Evolutionary conservation across 92 coral and sea anemone genomes (phyloP).

Genomic region (Parazoanthus swiftii): DNA sequence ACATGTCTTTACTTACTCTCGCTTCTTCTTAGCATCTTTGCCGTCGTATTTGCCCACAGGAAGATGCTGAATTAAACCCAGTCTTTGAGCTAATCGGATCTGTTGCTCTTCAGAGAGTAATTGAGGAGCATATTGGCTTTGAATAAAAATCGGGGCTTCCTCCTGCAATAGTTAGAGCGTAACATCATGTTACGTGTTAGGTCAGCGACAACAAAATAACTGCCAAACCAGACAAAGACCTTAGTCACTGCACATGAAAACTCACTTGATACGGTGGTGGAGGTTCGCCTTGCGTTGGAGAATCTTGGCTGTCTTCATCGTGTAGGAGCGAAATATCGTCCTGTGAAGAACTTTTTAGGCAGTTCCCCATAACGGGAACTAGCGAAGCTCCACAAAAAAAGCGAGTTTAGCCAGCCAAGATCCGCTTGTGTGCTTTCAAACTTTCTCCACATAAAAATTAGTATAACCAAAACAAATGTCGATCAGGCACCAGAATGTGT

Average conservation of each 20-base stretch:
- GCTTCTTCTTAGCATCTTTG: constrained; percentile 81
- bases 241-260: neutral
- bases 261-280: constrained; percentile 99
- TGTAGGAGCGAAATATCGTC: constrained; percentile 97
- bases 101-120: constrained; percentile 97
- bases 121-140: constrained; percentile 98
- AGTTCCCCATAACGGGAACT: constrained; percentile 97
- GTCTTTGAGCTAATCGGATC: constrained; percentile 96
- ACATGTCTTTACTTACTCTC: constrained; percentile 81
- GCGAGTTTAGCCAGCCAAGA: constrained; percentile 40
- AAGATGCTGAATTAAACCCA: constrained; percentile 94
- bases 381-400: constrained; percentile 32
- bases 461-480: constrained; percentile 79
- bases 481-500: constrained; percentile 39
- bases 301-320: constrained; percentile 91
- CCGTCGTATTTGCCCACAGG: constrained; percentile 98
- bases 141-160: constrained; percentile 97
- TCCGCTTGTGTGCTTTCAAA: constrained; percentile 40
- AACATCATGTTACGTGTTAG: neutral
- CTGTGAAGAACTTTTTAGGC: constrained; percentile 88
- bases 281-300: constrained; percentile 92
- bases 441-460: constrained; percentile 52
- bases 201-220: neutral
- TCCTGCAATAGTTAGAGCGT: constrained; percentile 57
- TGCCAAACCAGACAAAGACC: constrained; percentile 35